These are phyloP conservation scores for Cardiocondyla obscurior DNA, from an alignment of 1,140 invertebrate species.

Conservation along the genomic window DNA sequence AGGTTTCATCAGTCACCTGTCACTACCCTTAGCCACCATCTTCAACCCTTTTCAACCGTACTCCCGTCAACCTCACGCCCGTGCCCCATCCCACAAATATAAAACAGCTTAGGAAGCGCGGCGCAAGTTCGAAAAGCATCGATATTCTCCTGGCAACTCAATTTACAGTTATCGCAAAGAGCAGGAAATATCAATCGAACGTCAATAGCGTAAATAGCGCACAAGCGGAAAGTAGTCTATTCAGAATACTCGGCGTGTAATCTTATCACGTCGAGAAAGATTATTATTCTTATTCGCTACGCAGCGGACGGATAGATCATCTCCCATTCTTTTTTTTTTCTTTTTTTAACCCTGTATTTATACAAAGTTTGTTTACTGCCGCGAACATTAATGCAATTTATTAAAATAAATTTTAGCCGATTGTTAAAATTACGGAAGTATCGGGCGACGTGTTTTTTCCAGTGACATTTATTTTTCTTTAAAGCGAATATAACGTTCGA, in stretches of 20 bases:
- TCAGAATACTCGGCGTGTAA: neutral
- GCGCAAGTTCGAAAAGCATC: constrained; percentile 47
- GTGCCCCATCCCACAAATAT: constrained; percentile 14
- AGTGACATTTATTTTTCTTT: constrained; percentile 15
- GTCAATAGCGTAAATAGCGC: constrained; percentile 27
- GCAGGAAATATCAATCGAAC: constrained; percentile 40
- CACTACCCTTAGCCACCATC: constrained; percentile 63
- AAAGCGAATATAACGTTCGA: neutral
- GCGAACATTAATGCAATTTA: neutral
- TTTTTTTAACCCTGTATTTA: neutral
- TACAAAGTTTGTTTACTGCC: neutral
- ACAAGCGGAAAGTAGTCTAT: constrained; percentile 26
- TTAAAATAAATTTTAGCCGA: constrained; percentile 16
- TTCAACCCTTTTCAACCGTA: constrained; percentile 57
- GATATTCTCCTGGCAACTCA: constrained; percentile 49
- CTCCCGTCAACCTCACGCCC: constrained; percentile 51
- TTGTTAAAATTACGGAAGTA: neutral
- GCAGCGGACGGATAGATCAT: neutral
- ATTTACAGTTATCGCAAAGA: constrained; percentile 54
- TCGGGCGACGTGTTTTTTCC: neutral
- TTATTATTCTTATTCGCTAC: neutral
- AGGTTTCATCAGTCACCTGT: constrained; percentile 74
- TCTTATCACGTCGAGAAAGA: neutral
- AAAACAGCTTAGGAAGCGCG: constrained; percentile 44
- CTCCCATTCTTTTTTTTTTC: no score